Percentiles rank a stretch among this genome's conserved stretches.
These are phyloP conservation scores for Lichenostomus cassidix DNA, from an alignment of 2,113 vertebrate species.

Conservation along the genomic window DNA sequence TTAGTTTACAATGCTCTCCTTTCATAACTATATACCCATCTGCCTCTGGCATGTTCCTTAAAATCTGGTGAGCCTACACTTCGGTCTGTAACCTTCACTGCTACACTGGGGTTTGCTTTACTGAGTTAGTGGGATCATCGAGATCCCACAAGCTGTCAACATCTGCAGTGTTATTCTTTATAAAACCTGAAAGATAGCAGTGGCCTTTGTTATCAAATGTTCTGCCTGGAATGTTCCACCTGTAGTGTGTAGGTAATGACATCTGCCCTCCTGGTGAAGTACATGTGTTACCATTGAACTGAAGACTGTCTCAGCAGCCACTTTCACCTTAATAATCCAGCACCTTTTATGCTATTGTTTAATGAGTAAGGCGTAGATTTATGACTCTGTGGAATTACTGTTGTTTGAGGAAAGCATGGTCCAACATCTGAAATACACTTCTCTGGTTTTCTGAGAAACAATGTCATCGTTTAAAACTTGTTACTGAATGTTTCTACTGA, in stretches of 20 bases:
- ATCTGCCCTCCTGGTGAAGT: not conserved
- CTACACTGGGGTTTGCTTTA: not conserved
- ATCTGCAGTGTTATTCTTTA: not conserved
- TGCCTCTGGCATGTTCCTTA: conserved; percentile 35
- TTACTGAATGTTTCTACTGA: not conserved
- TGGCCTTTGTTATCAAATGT: not conserved
- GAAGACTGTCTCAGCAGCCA: not conserved
- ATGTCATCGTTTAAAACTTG: not conserved
- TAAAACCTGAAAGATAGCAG: not conserved
- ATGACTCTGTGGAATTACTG: not conserved
- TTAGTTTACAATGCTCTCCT: conserved; percentile 50
- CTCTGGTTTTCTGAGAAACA: not conserved
- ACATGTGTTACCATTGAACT: not conserved
- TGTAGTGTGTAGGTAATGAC: not conserved
- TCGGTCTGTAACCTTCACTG: not conserved
- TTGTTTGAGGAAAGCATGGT: not conserved
- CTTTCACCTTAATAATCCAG: not conserved
- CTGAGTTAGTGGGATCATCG: not conserved
- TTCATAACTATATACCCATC: conserved; percentile 54
- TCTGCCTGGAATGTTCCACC: not conserved
- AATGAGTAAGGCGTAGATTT: not conserved
- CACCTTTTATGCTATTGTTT: not conserved
- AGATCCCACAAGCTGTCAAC: not conserved
- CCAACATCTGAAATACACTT: not conserved
- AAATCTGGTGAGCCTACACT: not conserved